Evolutionary conservation across 1,140 invertebrate genomes (phyloP).

Genomic region (Wiebesia pumilae): DNA sequence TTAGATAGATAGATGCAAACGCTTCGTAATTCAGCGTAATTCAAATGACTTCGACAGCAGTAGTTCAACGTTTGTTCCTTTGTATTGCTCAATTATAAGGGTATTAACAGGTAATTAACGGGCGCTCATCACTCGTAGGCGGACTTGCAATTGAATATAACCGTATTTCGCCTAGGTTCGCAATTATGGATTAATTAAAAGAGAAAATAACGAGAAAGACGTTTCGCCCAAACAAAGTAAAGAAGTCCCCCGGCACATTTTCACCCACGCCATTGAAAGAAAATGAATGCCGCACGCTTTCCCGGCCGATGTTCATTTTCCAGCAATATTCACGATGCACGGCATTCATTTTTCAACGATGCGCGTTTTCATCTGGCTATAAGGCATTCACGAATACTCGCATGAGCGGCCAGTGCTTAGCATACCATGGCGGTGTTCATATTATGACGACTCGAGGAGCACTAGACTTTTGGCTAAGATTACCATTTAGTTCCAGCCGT

Average conservation of each 20-base stretch:
- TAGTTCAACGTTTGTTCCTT: neutral
- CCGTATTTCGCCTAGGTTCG: neutral
- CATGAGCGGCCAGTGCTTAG: neutral
- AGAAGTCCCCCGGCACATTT: neutral
- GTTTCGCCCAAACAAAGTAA: neutral
- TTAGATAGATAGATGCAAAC: neutral
- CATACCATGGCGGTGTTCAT: neutral
- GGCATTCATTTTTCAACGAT: neutral
- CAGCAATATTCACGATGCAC: neutral
- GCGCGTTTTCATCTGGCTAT: neutral
- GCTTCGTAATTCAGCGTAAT: neutral
- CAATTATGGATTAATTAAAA: conserved; percentile 51
- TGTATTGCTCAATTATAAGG: neutral
- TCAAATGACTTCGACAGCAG: neutral
- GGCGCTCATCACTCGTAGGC: neutral
- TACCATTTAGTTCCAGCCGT: conserved; percentile 46
- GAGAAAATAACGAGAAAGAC: conserved; percentile 10
- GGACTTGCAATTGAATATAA: neutral
- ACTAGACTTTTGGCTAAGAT: neutral
- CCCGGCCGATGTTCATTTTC: neutral
- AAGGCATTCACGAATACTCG: neutral
- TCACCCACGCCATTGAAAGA: neutral
- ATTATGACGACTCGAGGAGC: conserved; percentile 25
- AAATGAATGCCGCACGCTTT: conserved; percentile 23
- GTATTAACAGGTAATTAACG: neutral